Conservation (phyloP, 2,113 vertebrate genomes). For the Sialia sialis region DNA sequence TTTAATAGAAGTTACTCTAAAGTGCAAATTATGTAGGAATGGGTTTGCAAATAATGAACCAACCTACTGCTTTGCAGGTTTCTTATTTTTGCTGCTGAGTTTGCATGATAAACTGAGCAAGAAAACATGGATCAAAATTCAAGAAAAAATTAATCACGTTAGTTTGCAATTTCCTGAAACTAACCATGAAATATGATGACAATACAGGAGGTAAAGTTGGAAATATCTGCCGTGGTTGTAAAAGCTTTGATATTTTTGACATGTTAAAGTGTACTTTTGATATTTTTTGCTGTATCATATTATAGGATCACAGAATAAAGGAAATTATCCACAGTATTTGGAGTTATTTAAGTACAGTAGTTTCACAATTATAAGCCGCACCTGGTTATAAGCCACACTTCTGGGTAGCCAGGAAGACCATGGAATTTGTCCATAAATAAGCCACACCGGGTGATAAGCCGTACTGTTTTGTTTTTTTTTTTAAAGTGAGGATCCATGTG, state of each 20-base stretch:
- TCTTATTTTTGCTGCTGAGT: not conserved
- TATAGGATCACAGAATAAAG: not conserved
- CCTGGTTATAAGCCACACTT: too few relatives aligned
- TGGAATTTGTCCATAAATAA: too few relatives aligned
- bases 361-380: too few relatives aligned
- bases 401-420: too few relatives aligned
- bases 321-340: not conserved
- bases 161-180: not conserved
- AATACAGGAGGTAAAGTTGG: not conserved
- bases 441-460: too few relatives aligned
- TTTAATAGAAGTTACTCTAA: not conserved
- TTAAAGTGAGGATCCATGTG: too few relatives aligned
- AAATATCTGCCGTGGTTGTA: not conserved
- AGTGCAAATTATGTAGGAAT: not conserved
- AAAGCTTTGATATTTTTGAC: not conserved
- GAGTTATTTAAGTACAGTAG: not conserved
- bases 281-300: not conserved
- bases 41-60: not conserved
- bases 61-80: not conserved
- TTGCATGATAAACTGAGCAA: not conserved
- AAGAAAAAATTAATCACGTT: not conserved
- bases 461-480: too few relatives aligned
- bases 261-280: not conserved
- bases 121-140: not conserved
- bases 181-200: not conserved